phyloP scores from a whole-genome alignment of 2,888 invertebrate species.

The Melinaea menophilus region DNA sequence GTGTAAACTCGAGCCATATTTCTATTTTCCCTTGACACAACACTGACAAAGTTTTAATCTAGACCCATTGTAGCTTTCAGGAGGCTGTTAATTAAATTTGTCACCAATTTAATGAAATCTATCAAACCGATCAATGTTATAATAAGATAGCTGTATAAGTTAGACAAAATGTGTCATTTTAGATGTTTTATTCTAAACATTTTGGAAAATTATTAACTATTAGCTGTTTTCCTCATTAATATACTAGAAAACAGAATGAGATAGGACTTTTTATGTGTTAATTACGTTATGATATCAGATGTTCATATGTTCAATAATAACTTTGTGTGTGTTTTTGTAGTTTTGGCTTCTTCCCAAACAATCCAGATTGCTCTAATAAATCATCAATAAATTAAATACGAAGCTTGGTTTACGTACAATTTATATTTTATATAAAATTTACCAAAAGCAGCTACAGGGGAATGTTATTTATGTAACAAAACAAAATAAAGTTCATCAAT shows the following conservation, averaged over 20 bases:
- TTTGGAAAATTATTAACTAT: no score
- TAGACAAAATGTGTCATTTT: no score
- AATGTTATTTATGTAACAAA: background rate
- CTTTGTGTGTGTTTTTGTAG: background rate
- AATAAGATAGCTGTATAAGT: no score
- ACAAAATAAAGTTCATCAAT: background rate
- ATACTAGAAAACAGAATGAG: no score
- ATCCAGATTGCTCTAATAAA: background rate
- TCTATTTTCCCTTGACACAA: conserved; percentile 4
- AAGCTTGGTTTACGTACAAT: no score
- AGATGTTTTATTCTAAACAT: no score
- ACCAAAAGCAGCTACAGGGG: background rate
- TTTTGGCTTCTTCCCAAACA: background rate
- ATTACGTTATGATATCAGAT: no score
- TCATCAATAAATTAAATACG: background rate
- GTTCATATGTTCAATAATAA: no score
- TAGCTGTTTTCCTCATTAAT: no score
- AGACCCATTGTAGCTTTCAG: conserved; percentile 3
- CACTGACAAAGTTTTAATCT: conserved; percentile 5
- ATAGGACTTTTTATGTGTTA: no score
- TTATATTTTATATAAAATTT: no score
- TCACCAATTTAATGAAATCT: background rate
- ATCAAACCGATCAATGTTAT: background rate
- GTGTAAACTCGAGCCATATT: conserved; percentile 1
- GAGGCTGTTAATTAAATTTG: conserved; percentile 1